These are phyloP conservation scores for Sapajus apella DNA, from an alignment of 2,113 vertebrate genomes.

Conservation along the genomic window DNA sequence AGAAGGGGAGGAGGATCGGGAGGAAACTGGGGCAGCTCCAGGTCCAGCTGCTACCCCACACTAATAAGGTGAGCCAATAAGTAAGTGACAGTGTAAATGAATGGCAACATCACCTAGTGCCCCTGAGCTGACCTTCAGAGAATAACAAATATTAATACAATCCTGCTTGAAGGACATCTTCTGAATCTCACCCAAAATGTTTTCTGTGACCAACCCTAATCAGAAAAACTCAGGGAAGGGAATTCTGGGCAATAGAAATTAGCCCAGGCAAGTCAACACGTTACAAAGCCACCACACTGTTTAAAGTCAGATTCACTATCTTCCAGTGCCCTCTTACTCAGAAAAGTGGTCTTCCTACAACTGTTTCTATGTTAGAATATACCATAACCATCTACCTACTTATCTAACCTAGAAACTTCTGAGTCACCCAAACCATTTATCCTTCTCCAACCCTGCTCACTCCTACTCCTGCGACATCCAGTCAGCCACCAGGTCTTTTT, in stretches of 20 bases:
- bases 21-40: not conserved
- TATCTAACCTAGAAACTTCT: not conserved
- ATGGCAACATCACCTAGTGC: not conserved
- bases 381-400: not conserved
- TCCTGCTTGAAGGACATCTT: not conserved
- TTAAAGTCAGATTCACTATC: not conserved
- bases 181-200: not conserved
- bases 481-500: not conserved
- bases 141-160: not conserved
- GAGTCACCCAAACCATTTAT: not conserved
- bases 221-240: slow-evolving; percentile 10
- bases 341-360: not conserved
- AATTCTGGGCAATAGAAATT: not conserved
- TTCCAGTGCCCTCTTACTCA: not conserved
- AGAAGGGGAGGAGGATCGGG: not conserved
- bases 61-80: not conserved
- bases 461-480: not conserved
- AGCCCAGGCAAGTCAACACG: not conserved
- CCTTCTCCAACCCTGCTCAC: not conserved
- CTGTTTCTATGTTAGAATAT: not conserved
- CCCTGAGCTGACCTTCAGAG: not conserved
- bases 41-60: not conserved
- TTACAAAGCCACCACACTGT: not conserved
- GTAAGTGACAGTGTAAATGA: not conserved
- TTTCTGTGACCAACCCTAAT: not conserved